A percentile compares a stretch with the other conserved stretches of the same genome.
Evolutionary conservation across 2,888 invertebrate genomes (phyloP).

Genomic region (Diadegma fenestrale): DNA sequence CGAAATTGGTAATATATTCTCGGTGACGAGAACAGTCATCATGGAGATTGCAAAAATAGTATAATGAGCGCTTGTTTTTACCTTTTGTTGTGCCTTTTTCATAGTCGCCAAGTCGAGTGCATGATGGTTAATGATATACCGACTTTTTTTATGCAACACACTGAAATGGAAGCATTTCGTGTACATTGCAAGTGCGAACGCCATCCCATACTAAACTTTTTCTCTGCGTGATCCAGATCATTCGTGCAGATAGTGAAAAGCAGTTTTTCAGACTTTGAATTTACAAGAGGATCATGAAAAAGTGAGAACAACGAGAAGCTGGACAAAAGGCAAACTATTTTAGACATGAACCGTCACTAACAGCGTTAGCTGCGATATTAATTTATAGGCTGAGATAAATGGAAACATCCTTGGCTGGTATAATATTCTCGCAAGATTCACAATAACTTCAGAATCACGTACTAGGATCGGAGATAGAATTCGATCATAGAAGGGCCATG

Average conservation of each 20-base stretch:
- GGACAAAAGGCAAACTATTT: background rate
- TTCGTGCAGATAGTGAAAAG: background rate
- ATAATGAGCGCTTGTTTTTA: conserved; percentile 51
- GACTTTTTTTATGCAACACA: conserved; percentile 19
- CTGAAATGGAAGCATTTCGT: background rate
- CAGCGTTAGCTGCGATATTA: background rate
- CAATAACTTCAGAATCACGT: background rate
- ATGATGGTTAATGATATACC: conserved; percentile 30
- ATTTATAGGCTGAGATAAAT: background rate
- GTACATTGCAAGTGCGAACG: background rate
- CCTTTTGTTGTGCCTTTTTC: conserved; percentile 35
- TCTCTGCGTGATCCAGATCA: background rate
- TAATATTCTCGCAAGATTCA: background rate
- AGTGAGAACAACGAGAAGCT: background rate
- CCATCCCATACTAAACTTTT: background rate
- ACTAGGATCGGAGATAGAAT: background rate
- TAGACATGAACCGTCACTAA: background rate
- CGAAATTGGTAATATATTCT: too few relatives aligned
- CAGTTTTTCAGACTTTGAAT: background rate
- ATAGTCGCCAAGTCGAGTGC: conserved; percentile 36
- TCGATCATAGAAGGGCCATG: background rate
- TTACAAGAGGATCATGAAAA: background rate
- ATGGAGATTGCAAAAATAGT: conserved; percentile 80
- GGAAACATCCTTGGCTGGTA: background rate
- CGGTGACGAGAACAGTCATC: conserved; percentile 77